Percentiles rank a stretch among this genome's conserved stretches.
These are phyloP conservation scores for Nymphalis polychloros DNA, from an alignment of 2,888 invertebrate genomes.

Conservation along the genomic window DNA sequence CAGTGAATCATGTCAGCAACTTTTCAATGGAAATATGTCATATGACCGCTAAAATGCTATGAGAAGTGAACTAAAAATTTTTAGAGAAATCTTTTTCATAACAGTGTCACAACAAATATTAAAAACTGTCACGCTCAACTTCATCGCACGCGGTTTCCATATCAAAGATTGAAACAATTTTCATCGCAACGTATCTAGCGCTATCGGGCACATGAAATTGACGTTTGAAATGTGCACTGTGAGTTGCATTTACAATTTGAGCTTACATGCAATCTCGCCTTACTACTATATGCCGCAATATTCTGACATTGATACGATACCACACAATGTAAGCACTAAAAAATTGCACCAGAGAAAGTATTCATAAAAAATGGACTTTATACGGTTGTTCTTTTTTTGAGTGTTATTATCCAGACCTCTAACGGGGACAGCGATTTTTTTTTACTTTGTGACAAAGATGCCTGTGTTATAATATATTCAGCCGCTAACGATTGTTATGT, in stretches of 20 bases:
- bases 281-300: not conserved
- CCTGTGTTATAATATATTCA: too few relatives aligned
- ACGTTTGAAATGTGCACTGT: slow-evolving; percentile 40
- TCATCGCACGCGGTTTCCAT: slow-evolving; percentile 1
- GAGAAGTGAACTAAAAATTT: too few relatives aligned
- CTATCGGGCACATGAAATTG: slow-evolving; percentile 38
- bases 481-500: too few relatives aligned
- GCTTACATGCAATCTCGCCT: slow-evolving; percentile 12
- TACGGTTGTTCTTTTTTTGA: too few relatives aligned
- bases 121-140: slow-evolving; percentile 13
- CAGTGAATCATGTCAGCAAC: too few relatives aligned
- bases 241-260: slow-evolving; percentile 31
- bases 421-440: too few relatives aligned
- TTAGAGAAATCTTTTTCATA: not conserved
- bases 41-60: too few relatives aligned
- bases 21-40: too few relatives aligned
- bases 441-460: too few relatives aligned
- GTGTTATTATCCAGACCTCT: too few relatives aligned
- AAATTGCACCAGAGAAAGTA: not conserved
- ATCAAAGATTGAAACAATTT: slow-evolving; percentile 35
- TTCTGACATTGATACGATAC: slow-evolving; percentile 2
- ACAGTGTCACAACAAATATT: slow-evolving; percentile 2
- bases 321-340: not conserved
- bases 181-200: slow-evolving; percentile 21
- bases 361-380: too few relatives aligned